Base-by-base conservation (phyloP, 2,797 vertebrate genomes). In the Rhinella marina region DNA sequence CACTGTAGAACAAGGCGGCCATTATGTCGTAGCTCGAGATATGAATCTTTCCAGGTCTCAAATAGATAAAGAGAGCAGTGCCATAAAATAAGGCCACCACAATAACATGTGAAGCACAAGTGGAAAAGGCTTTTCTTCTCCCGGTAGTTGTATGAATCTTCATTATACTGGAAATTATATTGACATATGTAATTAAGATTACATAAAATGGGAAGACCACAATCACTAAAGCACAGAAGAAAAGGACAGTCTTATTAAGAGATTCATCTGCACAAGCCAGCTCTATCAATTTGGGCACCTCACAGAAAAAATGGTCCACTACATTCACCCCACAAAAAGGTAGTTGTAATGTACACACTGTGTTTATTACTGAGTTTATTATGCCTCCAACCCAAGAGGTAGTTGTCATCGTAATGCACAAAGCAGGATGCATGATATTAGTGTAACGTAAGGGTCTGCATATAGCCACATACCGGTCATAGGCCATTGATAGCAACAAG, bases 1-100 rank as follows among this genome's bases (percentile, higher is more conserved):
- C 50, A n/a, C 85, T 86, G 25, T 86, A 86, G 27, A 86, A 86
- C 62, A 86, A 70, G 62, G 85, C 68, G 48, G 85, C 85, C 76
- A 70, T 70, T 32, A 32, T 70, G 66, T 70, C 66, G 17, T 70
- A 27, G 66, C 32, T 70, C 9, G 25, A 5, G 25, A 70, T 27
- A 70, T 70, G 27, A 70, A 72, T 11, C 0, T 0, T 73, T 0
- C 19, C 32, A 73, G 72, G 32, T 12, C 72, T 73, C 19, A 50
- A 73, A 11, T 50, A 73, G 3, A 73, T 73, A 48, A 73, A 48
- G 72, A 73, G 50, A 23, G 13, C 23, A 2, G 72, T 73, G 19
- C 72, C 72, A 73, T 48, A 73, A 73, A 73, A 73, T 50, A 73
- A 73, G 48, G 32, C 10, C 1, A 73, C 72, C 72, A 73, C 72